phyloP scores from a whole-genome alignment of 1,140 invertebrate species.

The Aphaenogaster floridana region DNA sequence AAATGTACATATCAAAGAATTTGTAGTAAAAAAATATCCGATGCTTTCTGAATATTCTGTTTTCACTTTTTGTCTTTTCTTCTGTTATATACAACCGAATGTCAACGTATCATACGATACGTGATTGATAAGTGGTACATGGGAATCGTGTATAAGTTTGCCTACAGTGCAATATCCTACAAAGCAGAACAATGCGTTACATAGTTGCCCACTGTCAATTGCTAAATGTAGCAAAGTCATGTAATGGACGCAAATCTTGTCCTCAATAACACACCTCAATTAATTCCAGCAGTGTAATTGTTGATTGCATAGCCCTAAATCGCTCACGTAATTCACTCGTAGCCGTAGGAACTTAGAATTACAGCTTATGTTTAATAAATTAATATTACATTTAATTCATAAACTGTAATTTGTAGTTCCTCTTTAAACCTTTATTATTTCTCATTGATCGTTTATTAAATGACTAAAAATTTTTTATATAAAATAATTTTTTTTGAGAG shows the following conservation, averaged over 20 bases:
- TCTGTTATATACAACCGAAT: background rate
- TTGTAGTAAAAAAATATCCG: background rate
- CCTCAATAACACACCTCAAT: conserved; percentile 48
- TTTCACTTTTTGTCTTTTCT: background rate
- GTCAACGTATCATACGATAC: background rate
- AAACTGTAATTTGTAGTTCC: background rate
- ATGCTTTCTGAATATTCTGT: background rate
- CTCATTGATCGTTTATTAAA: background rate
- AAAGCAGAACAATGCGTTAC: background rate
- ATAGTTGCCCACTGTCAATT: conserved; percentile 23
- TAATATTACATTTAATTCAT: conserved; percentile 6
- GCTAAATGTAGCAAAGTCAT: conserved; percentile 41
- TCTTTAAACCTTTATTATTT: background rate
- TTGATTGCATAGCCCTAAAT: conserved; percentile 23
- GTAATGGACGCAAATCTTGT: conserved; percentile 45
- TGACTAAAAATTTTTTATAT: conserved; percentile 7
- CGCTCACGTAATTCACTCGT: background rate
- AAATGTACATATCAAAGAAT: background rate
- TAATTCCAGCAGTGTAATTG: conserved; percentile 33
- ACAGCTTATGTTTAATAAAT: background rate
- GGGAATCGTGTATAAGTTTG: background rate
- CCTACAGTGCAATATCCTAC: conserved; percentile 40
- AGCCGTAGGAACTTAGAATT: background rate
- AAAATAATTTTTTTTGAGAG: background rate
- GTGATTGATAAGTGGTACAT: background rate